A percentile compares a stretch with the other conserved stretches of the same genome.
Evolutionary conservation across 1,140 invertebrate genomes (phyloP).

Genomic region (Bombus picipes): DNA sequence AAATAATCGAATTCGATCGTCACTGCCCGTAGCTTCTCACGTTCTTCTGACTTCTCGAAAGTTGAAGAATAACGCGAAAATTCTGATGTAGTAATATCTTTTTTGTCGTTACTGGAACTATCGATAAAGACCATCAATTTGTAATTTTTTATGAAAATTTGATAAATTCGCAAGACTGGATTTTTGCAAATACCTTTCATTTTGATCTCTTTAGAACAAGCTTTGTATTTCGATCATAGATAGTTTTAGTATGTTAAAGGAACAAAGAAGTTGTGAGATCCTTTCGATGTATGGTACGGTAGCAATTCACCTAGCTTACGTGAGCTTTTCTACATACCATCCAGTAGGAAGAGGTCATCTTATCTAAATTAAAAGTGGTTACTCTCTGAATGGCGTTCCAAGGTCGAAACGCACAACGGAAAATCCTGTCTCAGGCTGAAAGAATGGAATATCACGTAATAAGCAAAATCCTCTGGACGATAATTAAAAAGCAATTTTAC

Average conservation of each 20-base stretch:
- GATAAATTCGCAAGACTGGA: not conserved
- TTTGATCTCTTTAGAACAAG: not conserved
- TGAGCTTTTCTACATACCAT: slow-evolving; percentile 43
- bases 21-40: not conserved
- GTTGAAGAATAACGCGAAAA: not conserved
- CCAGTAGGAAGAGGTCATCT: slow-evolving; percentile 39
- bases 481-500: slow-evolving; percentile 80
- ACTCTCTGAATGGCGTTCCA: slow-evolving; percentile 31
- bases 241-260: not conserved
- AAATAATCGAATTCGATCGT: not conserved
- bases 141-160: not conserved
- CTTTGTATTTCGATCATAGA: not conserved
- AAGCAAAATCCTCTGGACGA: slow-evolving; percentile 76
- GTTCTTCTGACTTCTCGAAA: not conserved
- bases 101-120: not conserved
- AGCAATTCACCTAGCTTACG: slow-evolving; percentile 23
- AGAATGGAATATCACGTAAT: slow-evolving; percentile 70
- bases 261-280: not conserved
- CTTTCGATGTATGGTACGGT: slow-evolving; percentile 46
- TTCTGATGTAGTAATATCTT: not conserved
- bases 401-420: slow-evolving; percentile 69
- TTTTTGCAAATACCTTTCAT: not conserved
- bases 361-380: slow-evolving; percentile 72
- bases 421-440: slow-evolving; percentile 60
- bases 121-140: not conserved